These are phyloP conservation scores for Cerceris rybyensis DNA, from an alignment of 2,888 invertebrate genomes.

Conservation along the genomic window DNA sequence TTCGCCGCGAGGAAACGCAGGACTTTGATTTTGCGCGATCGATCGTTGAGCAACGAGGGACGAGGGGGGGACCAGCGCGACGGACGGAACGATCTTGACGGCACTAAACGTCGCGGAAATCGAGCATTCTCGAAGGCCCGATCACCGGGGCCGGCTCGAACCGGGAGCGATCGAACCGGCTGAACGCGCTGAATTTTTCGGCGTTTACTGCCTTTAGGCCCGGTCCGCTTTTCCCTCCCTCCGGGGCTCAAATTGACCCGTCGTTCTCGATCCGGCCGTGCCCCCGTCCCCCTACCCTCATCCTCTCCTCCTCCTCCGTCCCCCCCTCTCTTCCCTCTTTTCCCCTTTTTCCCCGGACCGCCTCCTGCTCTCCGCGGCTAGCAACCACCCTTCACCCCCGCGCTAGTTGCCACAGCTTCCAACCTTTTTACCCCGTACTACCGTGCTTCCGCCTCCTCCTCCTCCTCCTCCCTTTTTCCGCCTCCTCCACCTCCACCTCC, in stretches of 20 bases:
- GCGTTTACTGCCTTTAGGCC: constrained; percentile 71
- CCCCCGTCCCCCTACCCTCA: constrained; percentile 17
- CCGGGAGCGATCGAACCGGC: constrained; percentile 61
- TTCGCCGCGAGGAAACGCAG: too few species aligned
- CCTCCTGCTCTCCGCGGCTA: constrained; percentile 28
- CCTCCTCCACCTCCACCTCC: constrained; percentile 12
- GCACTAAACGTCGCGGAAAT: constrained; percentile 10
- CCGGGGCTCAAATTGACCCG: constrained; percentile 71
- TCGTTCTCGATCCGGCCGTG: constrained; percentile 67
- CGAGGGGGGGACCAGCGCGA: neutral
- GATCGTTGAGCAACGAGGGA: too few species aligned
- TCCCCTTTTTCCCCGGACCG: constrained; percentile 1
- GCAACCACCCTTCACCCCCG: constrained; percentile 20
- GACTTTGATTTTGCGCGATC: too few species aligned
- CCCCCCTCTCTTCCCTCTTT: neutral
- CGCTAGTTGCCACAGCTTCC: constrained; percentile 73
- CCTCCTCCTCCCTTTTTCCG: constrained; percentile 46
- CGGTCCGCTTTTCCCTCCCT: constrained; percentile 50
- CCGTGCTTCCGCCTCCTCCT: constrained; percentile 63
- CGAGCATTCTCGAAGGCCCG: constrained; percentile 37
- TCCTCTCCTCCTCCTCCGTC: constrained; percentile 2
- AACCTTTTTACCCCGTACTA: constrained; percentile 77
- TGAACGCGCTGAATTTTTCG: constrained; percentile 69
- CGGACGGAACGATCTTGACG: neutral
- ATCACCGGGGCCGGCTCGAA: constrained; percentile 57